Conservation (phyloP, 1,140 invertebrate species). For the fruit fly (Drosophila melanogaster) region Release_6_plus_ISO1_MT NT_033777.3:28433501-28434000, state of each 20-base stretch:
- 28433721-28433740: constrained; percentile 26
- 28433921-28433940: constrained; percentile 47
- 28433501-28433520: constrained; percentile 13
- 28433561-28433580: constrained; percentile 11
- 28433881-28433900: constrained; percentile 66
- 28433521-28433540: constrained; percentile 9
- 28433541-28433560: constrained; percentile 33
- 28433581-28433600: constrained; percentile 18
- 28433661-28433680: constrained; percentile 64
- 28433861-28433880: constrained; percentile 25
- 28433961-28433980: constrained; percentile 84
- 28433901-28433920: constrained; percentile 79
- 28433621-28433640: background rate
- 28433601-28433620: constrained; percentile 23
- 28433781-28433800: constrained; percentile 75
- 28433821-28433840: background rate
- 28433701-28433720: constrained; percentile 1
- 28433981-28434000: constrained; percentile 84
- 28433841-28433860: background rate
- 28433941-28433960: constrained; percentile 84
- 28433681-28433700: constrained; percentile 76
- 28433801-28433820: constrained; percentile 65
- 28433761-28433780: constrained; percentile 42
- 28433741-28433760: constrained; percentile 55
- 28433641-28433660: constrained; percentile 10